A percentile compares a stretch with the other conserved stretches of the same genome.
phyloP scores from a whole-genome alignment of 2,113 vertebrate species.

The Pteruthius melanotis region DNA sequence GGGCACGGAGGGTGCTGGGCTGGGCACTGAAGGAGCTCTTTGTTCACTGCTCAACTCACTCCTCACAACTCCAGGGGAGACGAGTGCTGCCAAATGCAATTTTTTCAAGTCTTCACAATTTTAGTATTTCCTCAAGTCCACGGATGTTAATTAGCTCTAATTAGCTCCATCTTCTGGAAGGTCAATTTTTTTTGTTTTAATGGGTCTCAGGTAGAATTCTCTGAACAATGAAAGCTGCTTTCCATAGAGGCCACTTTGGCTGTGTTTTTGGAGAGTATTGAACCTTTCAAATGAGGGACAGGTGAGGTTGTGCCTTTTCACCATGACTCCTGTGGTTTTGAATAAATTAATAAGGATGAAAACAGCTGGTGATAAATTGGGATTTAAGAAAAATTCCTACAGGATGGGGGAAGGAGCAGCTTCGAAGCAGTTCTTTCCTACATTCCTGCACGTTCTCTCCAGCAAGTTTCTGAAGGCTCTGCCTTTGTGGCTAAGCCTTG shows the following conservation, averaged over 20 bases:
- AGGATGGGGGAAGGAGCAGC: background rate
- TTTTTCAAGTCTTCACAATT: background rate
- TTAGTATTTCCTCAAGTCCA: background rate
- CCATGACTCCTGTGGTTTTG: background rate
- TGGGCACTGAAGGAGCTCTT: background rate
- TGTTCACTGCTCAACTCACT: fast-evolving
- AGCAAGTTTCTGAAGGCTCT: background rate
- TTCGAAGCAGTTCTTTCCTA: background rate
- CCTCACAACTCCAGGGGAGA: background rate
- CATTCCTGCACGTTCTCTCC: background rate
- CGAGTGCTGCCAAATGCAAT: background rate
- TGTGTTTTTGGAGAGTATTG: background rate
- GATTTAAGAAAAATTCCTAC: background rate
- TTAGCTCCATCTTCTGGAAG: background rate
- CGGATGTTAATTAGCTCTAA: background rate
- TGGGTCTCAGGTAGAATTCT: no score
- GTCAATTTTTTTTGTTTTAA: no score
- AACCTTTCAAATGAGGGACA: background rate
- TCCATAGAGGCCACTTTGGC: background rate
- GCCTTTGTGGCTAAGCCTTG: no score
- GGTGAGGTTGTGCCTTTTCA: background rate
- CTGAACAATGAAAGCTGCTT: background rate
- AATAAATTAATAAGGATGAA: background rate
- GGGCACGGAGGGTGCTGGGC: background rate
- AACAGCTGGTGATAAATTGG: background rate